Percentiles rank a stretch among this genome's conserved stretches.
Conservation (phyloP, 1,140 invertebrate species). For the Solen grandis region DNA sequence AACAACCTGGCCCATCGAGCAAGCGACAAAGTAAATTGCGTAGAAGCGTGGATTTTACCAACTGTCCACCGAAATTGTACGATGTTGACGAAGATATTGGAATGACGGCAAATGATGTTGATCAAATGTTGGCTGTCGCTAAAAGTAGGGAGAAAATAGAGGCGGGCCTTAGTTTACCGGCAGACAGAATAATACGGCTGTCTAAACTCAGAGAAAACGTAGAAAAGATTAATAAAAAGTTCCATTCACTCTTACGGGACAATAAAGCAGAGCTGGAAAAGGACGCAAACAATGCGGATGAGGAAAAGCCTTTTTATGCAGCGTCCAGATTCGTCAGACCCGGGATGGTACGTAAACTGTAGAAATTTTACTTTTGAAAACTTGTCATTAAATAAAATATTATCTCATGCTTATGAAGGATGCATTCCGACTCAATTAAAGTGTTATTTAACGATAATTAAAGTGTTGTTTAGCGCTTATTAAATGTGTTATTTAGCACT, state of each 20-base stretch:
- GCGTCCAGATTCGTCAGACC: slow-evolving; percentile 14
- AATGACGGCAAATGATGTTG: slow-evolving; percentile 20
- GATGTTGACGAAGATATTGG: background rate
- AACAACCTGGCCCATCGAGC: background rate
- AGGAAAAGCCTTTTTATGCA: slow-evolving; percentile 19
- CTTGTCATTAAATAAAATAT: too few relatives aligned
- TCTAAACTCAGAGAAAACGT: slow-evolving; percentile 59
- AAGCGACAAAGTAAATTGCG: slow-evolving; percentile 37
- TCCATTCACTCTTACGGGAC: slow-evolving; percentile 27
- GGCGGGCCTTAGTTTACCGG: slow-evolving; percentile 55
- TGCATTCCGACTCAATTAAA: too few relatives aligned
- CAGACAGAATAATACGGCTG: slow-evolving; percentile 51
- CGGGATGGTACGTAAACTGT: slow-evolving; percentile 44
- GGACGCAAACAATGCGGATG: background rate
- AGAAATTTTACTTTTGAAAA: too few relatives aligned
- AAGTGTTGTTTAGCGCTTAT: too few relatives aligned
- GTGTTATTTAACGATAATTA: too few relatives aligned
- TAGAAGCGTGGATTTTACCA: slow-evolving; percentile 12
- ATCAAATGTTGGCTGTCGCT: slow-evolving; percentile 10
- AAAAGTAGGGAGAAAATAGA: slow-evolving; percentile 54
- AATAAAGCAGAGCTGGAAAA: background rate
- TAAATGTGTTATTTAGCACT: too few relatives aligned
- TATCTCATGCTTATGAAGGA: too few relatives aligned
- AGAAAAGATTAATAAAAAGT: slow-evolving; percentile 58
- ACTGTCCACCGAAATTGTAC: background rate